Conservation (phyloP, 2,797 vertebrate species). For the Ctenopoma kingsleyae region DNA sequence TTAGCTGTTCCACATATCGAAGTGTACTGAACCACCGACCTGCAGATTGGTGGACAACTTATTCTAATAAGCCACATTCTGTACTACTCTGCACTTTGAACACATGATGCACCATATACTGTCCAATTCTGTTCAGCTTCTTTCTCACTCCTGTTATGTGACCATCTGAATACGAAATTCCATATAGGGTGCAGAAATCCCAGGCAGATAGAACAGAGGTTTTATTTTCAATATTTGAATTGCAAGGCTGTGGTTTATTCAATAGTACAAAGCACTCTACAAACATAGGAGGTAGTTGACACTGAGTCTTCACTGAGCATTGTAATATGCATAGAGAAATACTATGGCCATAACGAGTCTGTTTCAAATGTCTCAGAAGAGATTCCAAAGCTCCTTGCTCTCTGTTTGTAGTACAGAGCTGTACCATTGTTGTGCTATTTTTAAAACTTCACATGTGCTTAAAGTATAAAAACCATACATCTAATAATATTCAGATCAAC, state of each 20-base stretch:
- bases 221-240: slow-evolving; percentile 71
- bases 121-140: slow-evolving; percentile 14
- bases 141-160: slow-evolving; percentile 28
- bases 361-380: slow-evolving; percentile 51
- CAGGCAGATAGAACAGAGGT: slow-evolving; percentile 55
- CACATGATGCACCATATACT: slow-evolving; percentile 35
- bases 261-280: slow-evolving; percentile 75
- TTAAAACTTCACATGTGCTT: slow-evolving; percentile 54
- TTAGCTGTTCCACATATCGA: too few relatives aligned
- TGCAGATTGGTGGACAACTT: too few relatives aligned
- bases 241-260: slow-evolving; percentile 58
- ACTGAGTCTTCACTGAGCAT: slow-evolving; percentile 69
- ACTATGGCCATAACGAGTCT: slow-evolving; percentile 69
- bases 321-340: slow-evolving; percentile 79
- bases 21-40: too few relatives aligned
- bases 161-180: slow-evolving; percentile 16
- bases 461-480: slow-evolving; percentile 70
- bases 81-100: slow-evolving; percentile 14
- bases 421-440: slow-evolving; percentile 69
- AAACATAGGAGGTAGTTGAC: slow-evolving; percentile 81
- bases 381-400: slow-evolving; percentile 57
- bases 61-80: too few relatives aligned
- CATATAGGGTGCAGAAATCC: slow-evolving; percentile 5
- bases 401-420: slow-evolving; percentile 65
- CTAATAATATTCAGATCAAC: slow-evolving; percentile 56